phyloP scores from a whole-genome alignment of 1,140 invertebrate species.

The Bombus affinis region DNA sequence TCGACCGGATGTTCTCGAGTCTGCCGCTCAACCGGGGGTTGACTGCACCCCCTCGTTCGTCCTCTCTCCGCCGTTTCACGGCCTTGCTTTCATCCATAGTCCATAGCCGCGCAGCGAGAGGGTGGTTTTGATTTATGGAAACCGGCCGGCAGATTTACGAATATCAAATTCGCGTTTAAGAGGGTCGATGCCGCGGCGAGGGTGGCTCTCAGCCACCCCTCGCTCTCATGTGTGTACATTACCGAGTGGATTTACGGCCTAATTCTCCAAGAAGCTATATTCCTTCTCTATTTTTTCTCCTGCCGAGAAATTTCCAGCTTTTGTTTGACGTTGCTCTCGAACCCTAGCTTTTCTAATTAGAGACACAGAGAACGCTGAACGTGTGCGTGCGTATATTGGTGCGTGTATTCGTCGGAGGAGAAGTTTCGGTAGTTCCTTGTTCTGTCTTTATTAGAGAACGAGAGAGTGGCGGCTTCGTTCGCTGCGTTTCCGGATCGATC shows the following conservation, averaged over 20 bases:
- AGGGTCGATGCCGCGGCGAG: conserved; percentile 63
- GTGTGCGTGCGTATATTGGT: not conserved
- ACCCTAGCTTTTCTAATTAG: conserved; percentile 52
- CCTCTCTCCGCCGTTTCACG: not conserved
- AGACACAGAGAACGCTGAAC: not conserved
- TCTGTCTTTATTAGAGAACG: conserved; percentile 23
- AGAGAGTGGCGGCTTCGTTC: not conserved
- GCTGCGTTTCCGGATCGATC: conserved; percentile 31
- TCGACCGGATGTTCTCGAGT: conserved; percentile 66
- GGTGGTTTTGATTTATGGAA: conserved; percentile 82
- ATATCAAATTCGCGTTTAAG: conserved; percentile 81
- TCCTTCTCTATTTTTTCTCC: not conserved
- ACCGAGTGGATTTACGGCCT: conserved; percentile 69
- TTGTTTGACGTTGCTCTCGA: not conserved
- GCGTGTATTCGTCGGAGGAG: not conserved
- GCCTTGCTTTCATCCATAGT: conserved; percentile 28
- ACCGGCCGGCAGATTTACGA: conserved; percentile 81
- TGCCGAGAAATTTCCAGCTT: not conserved
- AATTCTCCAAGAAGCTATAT: conserved; percentile 59
- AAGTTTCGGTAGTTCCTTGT: conserved; percentile 30
- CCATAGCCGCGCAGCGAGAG: conserved; percentile 52
- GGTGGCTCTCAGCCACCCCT: conserved; percentile 64
- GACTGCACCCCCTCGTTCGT: not conserved
- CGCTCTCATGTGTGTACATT: conserved; percentile 71
- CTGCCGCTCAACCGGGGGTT: conserved; percentile 11